A percentile compares a stretch with the other conserved stretches of the same genome.
Evolutionary conservation across 23 tunicate species (phyloP).

Genomic region (Trididemnum clinides): DNA sequence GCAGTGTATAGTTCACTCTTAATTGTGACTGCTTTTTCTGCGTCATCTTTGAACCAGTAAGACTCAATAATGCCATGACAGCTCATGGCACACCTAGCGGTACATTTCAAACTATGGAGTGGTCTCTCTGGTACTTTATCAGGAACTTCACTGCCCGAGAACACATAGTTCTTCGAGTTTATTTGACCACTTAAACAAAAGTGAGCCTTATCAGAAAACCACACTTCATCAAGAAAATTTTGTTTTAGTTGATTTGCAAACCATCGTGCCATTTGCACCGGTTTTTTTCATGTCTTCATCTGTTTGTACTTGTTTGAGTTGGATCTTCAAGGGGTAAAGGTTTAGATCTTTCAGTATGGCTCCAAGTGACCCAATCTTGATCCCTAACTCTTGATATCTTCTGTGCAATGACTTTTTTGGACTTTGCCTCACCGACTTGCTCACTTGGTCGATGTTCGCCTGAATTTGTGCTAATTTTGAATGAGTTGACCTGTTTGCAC

Average conservation of each 20-base stretch:
- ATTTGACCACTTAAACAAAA: not conserved
- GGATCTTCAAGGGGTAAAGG: not conserved
- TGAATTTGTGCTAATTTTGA: too few relatives aligned
- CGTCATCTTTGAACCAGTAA: too few relatives aligned
- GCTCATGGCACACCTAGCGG: not conserved
- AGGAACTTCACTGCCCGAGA: too few relatives aligned
- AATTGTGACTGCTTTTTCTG: not conserved
- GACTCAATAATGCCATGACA: not conserved
- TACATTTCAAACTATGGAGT: not conserved
- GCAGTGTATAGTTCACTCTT: not conserved
- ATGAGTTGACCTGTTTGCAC: too few relatives aligned
- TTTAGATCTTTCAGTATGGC: not conserved
- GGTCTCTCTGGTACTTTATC: too few relatives aligned
- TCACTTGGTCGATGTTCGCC: too few relatives aligned
- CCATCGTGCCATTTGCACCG: not conserved
- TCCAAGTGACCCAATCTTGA: not conserved
- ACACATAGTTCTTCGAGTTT: not conserved
- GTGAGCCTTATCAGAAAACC: too few relatives aligned
- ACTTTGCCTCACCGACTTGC: not conserved
- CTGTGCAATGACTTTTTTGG: not conserved
- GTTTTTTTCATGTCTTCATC: not conserved
- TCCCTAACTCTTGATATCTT: not conserved
- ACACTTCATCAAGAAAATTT: not conserved
- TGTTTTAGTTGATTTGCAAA: not conserved
- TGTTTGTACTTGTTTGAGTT: not conserved